Evolutionary conservation across 2,797 vertebrate species (phyloP).

Genomic region (Artibeus lituratus): DNA sequence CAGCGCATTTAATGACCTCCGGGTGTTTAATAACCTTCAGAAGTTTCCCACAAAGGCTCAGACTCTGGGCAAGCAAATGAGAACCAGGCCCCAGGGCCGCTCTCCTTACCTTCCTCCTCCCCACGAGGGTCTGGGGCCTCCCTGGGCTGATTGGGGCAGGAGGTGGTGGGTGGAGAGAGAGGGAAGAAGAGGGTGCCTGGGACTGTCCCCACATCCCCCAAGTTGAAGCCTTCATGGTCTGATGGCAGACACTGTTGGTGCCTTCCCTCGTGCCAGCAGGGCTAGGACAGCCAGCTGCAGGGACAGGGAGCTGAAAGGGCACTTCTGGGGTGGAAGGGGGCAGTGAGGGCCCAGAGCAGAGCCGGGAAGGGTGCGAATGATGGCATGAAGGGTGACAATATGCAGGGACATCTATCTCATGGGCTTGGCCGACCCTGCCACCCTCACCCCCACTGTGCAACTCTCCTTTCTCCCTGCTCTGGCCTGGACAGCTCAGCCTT

Average conservation of each 20-base stretch:
- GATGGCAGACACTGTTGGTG: neutral
- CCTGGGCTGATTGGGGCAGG: neutral
- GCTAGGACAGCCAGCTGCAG: neutral
- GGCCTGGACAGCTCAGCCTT: neutral
- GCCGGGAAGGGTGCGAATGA: neutral
- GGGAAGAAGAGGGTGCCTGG: neutral
- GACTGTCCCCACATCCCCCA: neutral
- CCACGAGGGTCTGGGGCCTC: slow-evolving; percentile 49
- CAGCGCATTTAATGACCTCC: slow-evolving; percentile 77
- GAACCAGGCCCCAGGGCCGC: slow-evolving; percentile 68
- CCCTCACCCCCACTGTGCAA: neutral
- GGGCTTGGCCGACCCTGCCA: neutral
- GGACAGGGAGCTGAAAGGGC: neutral
- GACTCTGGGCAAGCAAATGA: slow-evolving; percentile 74
- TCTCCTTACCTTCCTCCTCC: slow-evolving; percentile 45
- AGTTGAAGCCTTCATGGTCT: neutral
- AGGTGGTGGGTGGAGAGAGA: neutral
- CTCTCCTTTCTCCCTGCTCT: neutral
- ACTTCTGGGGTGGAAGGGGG: neutral
- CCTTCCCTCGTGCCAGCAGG: neutral
- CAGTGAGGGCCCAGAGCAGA: neutral
- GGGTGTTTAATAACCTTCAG: slow-evolving; percentile 79
- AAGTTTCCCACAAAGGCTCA: slow-evolving; percentile 77
- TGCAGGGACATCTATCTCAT: neutral
- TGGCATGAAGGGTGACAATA: neutral